Percentiles rank a stretch among this genome's conserved stretches.
Evolutionary conservation across 2,888 invertebrate species (phyloP).

Genomic region (Aspidiotus rigidus): DNA sequence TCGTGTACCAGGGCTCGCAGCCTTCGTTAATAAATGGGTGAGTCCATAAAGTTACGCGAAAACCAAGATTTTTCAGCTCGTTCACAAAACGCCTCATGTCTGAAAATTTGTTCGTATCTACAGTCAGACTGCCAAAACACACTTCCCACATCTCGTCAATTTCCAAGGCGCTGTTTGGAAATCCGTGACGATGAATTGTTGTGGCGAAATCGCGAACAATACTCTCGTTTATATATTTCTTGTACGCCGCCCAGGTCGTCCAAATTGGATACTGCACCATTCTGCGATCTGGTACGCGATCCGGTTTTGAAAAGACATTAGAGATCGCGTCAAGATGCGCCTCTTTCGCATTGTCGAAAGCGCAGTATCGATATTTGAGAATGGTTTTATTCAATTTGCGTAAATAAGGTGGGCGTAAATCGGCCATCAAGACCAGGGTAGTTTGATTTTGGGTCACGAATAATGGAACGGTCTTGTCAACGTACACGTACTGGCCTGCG

Average conservation of each 20-base stretch:
- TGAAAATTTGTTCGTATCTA: slow-evolving; percentile 60
- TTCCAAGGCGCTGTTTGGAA: slow-evolving; percentile 66
- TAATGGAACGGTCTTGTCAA: slow-evolving; percentile 55
- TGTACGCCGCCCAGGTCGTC: slow-evolving; percentile 78
- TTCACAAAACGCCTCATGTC: slow-evolving; percentile 54
- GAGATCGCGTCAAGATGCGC: slow-evolving; percentile 57
- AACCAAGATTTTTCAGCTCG: slow-evolving; percentile 51
- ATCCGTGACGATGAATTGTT: slow-evolving; percentile 56
- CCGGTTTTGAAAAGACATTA: slow-evolving; percentile 55
- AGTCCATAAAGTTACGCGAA: slow-evolving; percentile 70
- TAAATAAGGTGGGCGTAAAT: slow-evolving; percentile 42
- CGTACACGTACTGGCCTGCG: slow-evolving; percentile 56
- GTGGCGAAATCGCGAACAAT: slow-evolving; percentile 56
- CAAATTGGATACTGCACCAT: slow-evolving; percentile 75
- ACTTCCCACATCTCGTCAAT: slow-evolving; percentile 84
- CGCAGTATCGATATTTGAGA: slow-evolving; percentile 55
- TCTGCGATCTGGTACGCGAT: slow-evolving; percentile 52
- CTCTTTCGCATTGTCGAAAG: slow-evolving; percentile 51
- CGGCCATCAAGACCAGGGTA: slow-evolving; percentile 43
- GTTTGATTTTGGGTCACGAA: slow-evolving; percentile 47
- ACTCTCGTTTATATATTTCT: slow-evolving; percentile 55
- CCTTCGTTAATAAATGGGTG: slow-evolving; percentile 76
- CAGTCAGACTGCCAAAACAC: slow-evolving; percentile 64
- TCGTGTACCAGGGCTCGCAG: slow-evolving; percentile 54
- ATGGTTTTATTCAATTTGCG: slow-evolving; percentile 28